Evolutionary conservation across 2,888 invertebrate genomes (phyloP).

Genomic region (Euzophera pinguis): DNA sequence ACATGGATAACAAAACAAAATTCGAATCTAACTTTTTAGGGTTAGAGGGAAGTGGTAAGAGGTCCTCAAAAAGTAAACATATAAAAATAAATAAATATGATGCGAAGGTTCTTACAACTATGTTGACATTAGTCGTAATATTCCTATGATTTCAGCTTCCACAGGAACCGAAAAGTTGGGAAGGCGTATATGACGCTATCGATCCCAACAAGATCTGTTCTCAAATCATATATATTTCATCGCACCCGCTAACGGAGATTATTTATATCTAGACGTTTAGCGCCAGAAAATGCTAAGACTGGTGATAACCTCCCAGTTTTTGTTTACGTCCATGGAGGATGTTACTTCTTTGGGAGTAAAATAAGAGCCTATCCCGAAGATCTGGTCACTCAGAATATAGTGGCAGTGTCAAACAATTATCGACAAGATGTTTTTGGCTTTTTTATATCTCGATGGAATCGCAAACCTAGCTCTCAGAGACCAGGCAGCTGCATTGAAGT

Average conservation of each 20-base stretch:
- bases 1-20: no score
- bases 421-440: slow-evolving; percentile 62
- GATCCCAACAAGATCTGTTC: background rate
- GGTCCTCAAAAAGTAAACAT: no score
- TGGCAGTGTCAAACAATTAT: slow-evolving; percentile 61
- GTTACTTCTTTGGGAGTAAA: slow-evolving; percentile 61
- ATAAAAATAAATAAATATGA: no score
- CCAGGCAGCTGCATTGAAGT: slow-evolving; percentile 62
- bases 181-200: slow-evolving; percentile 24
- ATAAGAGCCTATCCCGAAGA: slow-evolving; percentile 64
- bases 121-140: no score
- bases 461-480: slow-evolving; percentile 67
- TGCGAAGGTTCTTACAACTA: no score
- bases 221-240: background rate
- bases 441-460: slow-evolving; percentile 55
- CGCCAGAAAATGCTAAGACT: slow-evolving; percentile 36
- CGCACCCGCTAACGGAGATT: no score
- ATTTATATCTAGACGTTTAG: no score
- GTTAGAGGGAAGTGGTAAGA: no score
- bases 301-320: slow-evolving; percentile 50
- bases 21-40: no score
- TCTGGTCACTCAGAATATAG: slow-evolving; percentile 54
- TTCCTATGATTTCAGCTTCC: slow-evolving; percentile 8
- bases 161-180: background rate
- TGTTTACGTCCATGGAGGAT: slow-evolving; percentile 66